Evolutionary conservation across 1,140 invertebrate species (phyloP), one percentile per base, ranked within the genome.

Genomic region (Andricus grossulariae): DNA sequence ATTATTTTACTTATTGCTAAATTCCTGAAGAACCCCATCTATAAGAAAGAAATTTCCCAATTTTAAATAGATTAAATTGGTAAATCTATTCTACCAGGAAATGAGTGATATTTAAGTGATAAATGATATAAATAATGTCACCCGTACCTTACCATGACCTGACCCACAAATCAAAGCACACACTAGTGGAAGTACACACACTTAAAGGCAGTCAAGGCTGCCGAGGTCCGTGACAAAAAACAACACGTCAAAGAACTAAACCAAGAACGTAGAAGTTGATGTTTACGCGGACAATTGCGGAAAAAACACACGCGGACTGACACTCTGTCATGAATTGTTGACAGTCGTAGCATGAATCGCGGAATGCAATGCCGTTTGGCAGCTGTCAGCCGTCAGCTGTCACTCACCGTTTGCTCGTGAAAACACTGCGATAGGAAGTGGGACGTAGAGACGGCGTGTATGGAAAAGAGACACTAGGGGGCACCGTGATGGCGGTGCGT

Each of bases 351-450:
- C 75, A 75, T 70, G 76, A 80, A 75, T 51, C 79, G 80, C 78
- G 75, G 70, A 76, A 57, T 77, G 77, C 54, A 80, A 72, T 82
- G 80, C 80, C 85, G 80, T 84, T 83, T 84, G 85, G 83, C 80
- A 84, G 83, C 85, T 88, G 85, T 88, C 85, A 88, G 25, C 21
- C 19, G 72, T 32, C 57, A 88, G 25, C 21, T 49, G 72, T 39
- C 60, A 66, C 85, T 84, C 83, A 82, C 80, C 75, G 79, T 83
- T 87, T 85, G 83, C 52, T 84, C 85, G 83, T 84, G 82, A 86
- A 86, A 85, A 84, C 85, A 80, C 81, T 77, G 80, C 80, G 82
- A 78, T 76, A 81, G 79, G 73, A 73, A 83, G 79, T 78, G 16
- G 32, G 79, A 77, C 74, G 55, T 83, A 82, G 80, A 74, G 79